Base-by-base conservation (phyloP, 1,140 invertebrate genomes). In the Elymnias hypermnestra region DNA sequence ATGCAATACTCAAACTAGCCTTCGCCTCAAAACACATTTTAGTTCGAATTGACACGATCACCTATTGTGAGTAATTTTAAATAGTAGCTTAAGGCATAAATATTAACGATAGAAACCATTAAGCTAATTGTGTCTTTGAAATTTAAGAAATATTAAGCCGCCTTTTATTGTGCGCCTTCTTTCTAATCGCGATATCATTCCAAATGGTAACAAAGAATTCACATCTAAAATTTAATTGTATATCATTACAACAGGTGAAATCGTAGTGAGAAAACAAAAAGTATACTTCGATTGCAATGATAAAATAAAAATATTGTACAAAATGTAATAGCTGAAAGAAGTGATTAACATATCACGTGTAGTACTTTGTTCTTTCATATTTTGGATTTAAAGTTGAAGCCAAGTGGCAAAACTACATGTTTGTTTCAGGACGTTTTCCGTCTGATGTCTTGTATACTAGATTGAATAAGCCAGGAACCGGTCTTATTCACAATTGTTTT, bases 401-500 rank as follows among this genome's bases (percentile, higher is more conserved):
- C 2, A 15, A 25, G 31, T 36, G 2, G 29, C 22, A 23, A 35
- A 36, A 18, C 31, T 25, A 18, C 13, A 26, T 17, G 8, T 33
- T 33, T 22, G 15, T 8, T 23, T 36, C 21, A 36, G 42, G 42
- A 44, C 19, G 19, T 13, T 36, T 44, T 44, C 14, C 13, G 19
- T 17, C 26, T 28, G 33, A 43, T 43, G 17, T 17, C 29, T 33
- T 43, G 28, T n/a, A 33, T 22, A 14, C 18, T 33, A 33, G 10
- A 33, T 19, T 19, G 26, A 19, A 40, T 40, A 31, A 45, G 45
- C 25, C 45, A 13, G 21, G 48, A 72, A 72, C 67, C 65, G 63
- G 65, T 70, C 61, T 63, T 36, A 55, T 21, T 44, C 58, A 61
- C 61, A 67, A 73, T 72, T 71, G 69, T 75, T 66, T 71, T 68